Evolutionary conservation across 1,140 invertebrate genomes (phyloP).

Genomic region (Coelopa frigida): DNA sequence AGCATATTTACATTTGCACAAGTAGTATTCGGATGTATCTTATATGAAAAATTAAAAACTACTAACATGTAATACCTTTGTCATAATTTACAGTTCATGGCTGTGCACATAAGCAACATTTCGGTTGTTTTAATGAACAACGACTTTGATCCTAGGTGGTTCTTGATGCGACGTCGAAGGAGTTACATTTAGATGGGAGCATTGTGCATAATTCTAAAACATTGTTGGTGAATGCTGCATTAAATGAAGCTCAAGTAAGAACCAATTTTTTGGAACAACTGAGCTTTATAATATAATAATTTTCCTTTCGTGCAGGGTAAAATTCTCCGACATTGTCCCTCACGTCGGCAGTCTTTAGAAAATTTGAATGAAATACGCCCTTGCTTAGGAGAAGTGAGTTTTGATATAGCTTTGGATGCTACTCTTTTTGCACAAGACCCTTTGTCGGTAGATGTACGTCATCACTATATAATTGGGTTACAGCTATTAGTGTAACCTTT

Average conservation of each 20-base stretch:
- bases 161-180: conserved; percentile 66
- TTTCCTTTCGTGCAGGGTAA: conserved; percentile 28
- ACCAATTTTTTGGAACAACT: neutral
- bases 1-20: conserved; percentile 75
- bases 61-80: too few relatives aligned
- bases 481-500: too few relatives aligned
- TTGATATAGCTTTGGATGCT: conserved; percentile 65
- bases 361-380: conserved; percentile 45
- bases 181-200: conserved; percentile 70
- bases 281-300: neutral
- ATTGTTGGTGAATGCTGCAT: conserved; percentile 61
- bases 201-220: conserved; percentile 63
- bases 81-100: conserved; percentile 60
- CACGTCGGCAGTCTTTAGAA: conserved; percentile 33
- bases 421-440: conserved; percentile 67
- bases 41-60: too few relatives aligned
- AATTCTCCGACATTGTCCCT: conserved; percentile 44
- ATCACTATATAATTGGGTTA: too few relatives aligned
- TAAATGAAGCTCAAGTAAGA: conserved; percentile 50
- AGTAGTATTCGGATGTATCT: too few relatives aligned
- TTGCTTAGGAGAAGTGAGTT: conserved; percentile 61
- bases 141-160: conserved; percentile 58
- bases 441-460: conserved; percentile 65
- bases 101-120: conserved; percentile 76
- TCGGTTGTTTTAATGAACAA: conserved; percentile 63